Base-by-base conservation (phyloP, 2,888 invertebrate species). In the Spisula solida region DNA sequence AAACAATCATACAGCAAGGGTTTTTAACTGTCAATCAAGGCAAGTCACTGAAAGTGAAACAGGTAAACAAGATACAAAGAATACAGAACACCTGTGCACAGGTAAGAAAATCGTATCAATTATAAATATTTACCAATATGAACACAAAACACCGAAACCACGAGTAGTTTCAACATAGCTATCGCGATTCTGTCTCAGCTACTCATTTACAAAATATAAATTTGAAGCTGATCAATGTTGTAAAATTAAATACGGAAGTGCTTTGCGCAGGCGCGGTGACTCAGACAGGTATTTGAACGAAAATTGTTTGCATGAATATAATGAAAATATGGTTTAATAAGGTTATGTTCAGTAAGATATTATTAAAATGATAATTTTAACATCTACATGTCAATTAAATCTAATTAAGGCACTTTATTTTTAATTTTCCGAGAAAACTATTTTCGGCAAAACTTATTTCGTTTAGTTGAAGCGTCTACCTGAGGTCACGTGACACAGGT, bases 401-500 rank as follows among this genome's bases (percentile, higher is more conserved):
- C 10, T 51, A 16, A 51, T 5, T 8, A 51, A 51, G 12, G 12
- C 4, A 51, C 51, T 1, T 16, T 16, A 51, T 51, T 5, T 51
- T 51, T 12, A 51, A 51, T 51, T 51, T 5, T 16, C 51, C 16
- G 14, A 16, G 14, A 51, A 51, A 51, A 12, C 6, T 51, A 51
- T 31, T 75, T 75, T 66, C 60, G 60, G 6, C n/a, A 8, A 66
- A 25, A 66, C 51, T 41, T 56, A 81, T 78, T 84, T 84, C 84
- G 75, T 78, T 34, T 55, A 31, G 8, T 66, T 8, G 18, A 25
- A 25, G 75, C 60, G 56, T 85, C 48, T 81, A 86, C 86, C 85
- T 86, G 60, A 41, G 34, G 82, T 91, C 91, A 91, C 91, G 91
- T 91, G 91, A 91, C 81, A 83, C 85, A 91, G 91, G 91, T 91